These are phyloP conservation scores for Cladopsammia gracilis DNA, from an alignment of 64 coral and sea anemone species.

Conservation along the genomic window DNA sequence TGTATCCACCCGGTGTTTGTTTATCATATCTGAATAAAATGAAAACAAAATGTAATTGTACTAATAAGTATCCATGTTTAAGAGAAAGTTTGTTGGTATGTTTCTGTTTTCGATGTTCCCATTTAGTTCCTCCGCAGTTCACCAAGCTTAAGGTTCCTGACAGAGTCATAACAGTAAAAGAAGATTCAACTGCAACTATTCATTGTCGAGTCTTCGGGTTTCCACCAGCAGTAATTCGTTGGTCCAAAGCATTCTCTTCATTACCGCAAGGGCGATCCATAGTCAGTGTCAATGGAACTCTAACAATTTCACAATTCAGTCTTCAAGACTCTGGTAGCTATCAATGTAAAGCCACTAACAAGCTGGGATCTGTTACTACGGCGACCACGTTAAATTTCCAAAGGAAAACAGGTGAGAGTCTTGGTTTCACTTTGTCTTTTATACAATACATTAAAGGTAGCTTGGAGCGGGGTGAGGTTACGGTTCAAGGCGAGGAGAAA, in stretches of 20 bases:
- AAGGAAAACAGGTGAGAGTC: not conserved
- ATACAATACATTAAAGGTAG: no score
- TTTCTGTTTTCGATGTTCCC: not conserved
- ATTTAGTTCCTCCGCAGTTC: not conserved
- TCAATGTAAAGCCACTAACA: conserved; percentile 15
- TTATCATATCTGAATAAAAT: no score
- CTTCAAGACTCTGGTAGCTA: not conserved
- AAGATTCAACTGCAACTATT: not conserved
- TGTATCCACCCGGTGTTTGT: no score
- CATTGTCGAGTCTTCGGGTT: not conserved
- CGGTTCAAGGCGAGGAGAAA: no score
- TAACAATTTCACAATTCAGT: not conserved
- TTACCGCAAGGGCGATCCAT: no score
- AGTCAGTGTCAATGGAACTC: not conserved
- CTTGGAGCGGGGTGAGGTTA: no score
- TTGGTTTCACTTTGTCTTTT: no score
- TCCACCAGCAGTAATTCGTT: no score
- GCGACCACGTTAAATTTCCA: not conserved
- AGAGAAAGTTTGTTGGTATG: no score
- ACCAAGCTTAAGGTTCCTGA: conserved; percentile 1
- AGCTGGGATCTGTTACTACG: not conserved
- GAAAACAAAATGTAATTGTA: no score
- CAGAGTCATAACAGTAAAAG: not conserved
- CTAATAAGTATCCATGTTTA: no score
- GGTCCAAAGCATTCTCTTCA: no score